These are phyloP conservation scores for Pseudois nayaur DNA, from an alignment of 2,113 vertebrate species.

Conservation along the genomic window DNA sequence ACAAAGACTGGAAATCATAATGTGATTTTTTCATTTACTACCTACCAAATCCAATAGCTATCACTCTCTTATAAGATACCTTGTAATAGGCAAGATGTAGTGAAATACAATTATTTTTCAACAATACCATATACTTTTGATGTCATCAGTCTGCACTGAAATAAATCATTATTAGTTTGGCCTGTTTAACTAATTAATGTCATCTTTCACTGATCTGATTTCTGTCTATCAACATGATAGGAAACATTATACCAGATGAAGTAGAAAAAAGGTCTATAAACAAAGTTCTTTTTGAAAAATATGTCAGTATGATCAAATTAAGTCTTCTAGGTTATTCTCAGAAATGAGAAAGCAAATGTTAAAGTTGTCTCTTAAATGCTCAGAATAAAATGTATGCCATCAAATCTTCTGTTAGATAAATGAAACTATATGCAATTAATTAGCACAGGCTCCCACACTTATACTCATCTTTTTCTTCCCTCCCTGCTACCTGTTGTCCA, in stretches of 20 bases:
- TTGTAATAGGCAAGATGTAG: neutral
- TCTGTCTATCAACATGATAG: neutral
- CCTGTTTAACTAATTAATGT: neutral
- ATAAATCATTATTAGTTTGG: neutral
- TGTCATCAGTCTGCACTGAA: neutral
- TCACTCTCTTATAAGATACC: neutral
- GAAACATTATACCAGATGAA: neutral
- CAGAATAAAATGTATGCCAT: neutral
- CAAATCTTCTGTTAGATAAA: neutral
- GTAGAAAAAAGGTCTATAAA: neutral
- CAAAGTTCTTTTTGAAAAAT: neutral
- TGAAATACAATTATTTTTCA: neutral
- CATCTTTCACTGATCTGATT: neutral
- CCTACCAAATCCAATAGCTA: constrained; percentile 2
- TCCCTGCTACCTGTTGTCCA: neutral
- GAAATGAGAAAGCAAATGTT: neutral
- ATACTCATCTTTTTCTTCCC: neutral
- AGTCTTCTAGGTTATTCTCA: neutral
- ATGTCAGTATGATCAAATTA: neutral
- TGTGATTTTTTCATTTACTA: neutral
- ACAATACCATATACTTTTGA: neutral
- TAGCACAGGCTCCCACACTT: neutral
- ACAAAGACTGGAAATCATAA: neutral
- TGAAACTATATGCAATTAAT: neutral
- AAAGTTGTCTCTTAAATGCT: neutral